phyloP scores from a whole-genome alignment of 2,888 invertebrate species.

The Eupeodes luniger region DNA sequence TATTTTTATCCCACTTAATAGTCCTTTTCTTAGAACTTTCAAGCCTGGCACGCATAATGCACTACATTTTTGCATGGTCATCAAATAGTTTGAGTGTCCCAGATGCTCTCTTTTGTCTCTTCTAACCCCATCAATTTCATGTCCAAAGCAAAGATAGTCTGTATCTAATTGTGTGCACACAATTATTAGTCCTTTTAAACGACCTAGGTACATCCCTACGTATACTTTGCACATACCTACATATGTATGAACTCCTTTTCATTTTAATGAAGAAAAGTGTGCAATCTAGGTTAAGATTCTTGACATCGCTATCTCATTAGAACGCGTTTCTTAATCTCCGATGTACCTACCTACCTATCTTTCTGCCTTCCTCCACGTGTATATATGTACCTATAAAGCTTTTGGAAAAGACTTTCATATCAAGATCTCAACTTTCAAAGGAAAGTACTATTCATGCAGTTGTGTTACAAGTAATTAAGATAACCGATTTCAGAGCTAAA shows the following conservation, averaged over 20 bases:
- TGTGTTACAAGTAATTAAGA: constrained; percentile 65
- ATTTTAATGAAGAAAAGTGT: constrained; percentile 43
- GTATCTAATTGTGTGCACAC: constrained; percentile 31
- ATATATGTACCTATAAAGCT: background rate
- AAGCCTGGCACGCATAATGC: too few species aligned
- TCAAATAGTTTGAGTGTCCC: too few species aligned
- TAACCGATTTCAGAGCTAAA: constrained; percentile 62
- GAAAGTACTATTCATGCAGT: constrained; percentile 11
- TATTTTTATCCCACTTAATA: too few species aligned
- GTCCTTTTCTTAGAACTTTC: too few species aligned
- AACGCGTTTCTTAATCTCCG: constrained; percentile 32
- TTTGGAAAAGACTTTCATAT: constrained; percentile 33
- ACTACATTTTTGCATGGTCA: too few species aligned
- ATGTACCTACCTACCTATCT: background rate
- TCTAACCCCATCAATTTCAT: constrained; percentile 5
- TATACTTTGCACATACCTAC: too few species aligned
- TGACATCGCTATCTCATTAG: constrained; percentile 22
- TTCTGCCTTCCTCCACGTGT: too few species aligned
- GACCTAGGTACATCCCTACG: background rate
- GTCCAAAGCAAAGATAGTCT: constrained; percentile 28
- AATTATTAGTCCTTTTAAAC: constrained; percentile 15
- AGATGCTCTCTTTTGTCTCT: background rate
- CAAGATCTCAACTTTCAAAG: constrained; percentile 56
- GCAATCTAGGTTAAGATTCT: constrained; percentile 57
- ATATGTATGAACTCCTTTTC: background rate